A percentile compares a stretch with the other conserved stretches of the same genome.
These are phyloP conservation scores for Eledona agricola DNA, from an alignment of 2,888 invertebrate genomes.

Conservation along the genomic window DNA sequence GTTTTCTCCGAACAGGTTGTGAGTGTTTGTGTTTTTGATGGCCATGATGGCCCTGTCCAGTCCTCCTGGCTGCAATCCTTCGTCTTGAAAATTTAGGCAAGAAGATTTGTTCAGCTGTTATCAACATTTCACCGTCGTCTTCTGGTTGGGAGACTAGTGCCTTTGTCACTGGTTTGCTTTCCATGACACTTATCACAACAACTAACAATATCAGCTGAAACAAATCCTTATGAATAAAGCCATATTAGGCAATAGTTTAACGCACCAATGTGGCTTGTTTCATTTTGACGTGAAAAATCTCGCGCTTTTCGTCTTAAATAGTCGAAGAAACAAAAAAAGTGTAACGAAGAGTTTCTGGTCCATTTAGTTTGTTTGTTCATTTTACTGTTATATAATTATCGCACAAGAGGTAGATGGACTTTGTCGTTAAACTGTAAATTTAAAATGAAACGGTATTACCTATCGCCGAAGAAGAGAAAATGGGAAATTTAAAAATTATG, in stretches of 20 bases:
- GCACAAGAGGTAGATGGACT: slow-evolving; percentile 11
- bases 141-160: slow-evolving; percentile 2
- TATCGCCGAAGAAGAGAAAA: not conserved
- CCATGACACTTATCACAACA: slow-evolving; percentile 12
- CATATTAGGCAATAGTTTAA: not conserved
- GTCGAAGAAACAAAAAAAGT: not conserved
- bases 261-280: too few relatives aligned
- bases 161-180: slow-evolving; percentile 17
- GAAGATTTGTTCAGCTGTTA: slow-evolving; percentile 15
- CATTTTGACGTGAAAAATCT: not conserved
- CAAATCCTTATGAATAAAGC: too few relatives aligned
- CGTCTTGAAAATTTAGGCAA: slow-evolving; percentile 15
- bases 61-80: slow-evolving; percentile 4
- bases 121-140: slow-evolving; percentile 18
- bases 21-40: too few relatives aligned
- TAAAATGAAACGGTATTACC: not conserved
- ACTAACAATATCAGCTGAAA: slow-evolving; percentile 11
- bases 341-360: slow-evolving; percentile 11
- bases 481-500: not conserved
- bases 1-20: slow-evolving; percentile 14
- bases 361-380: slow-evolving; percentile 10
- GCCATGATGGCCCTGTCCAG: too few relatives aligned
- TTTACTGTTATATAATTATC: slow-evolving; percentile 26
- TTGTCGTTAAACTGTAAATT: too few relatives aligned
- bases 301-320: slow-evolving; percentile 13